Evolutionary conservation across 2,888 invertebrate species (phyloP).

Genomic region (Podotricha telesiphe): DNA sequence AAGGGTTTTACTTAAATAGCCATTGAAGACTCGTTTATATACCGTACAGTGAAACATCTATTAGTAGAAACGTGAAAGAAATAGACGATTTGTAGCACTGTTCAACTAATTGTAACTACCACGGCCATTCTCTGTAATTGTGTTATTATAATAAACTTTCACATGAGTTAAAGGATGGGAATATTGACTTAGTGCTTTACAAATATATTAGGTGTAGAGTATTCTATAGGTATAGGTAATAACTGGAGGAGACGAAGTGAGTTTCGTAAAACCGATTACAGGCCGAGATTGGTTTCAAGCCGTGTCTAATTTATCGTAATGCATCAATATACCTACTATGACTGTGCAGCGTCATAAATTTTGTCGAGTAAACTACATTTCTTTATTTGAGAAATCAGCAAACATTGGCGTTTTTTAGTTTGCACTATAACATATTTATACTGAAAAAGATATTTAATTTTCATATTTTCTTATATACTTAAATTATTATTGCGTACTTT

Average conservation of each 20-base stretch:
- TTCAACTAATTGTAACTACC: slow-evolving; percentile 37
- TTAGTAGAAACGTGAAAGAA: slow-evolving; percentile 15
- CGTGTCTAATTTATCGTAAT: slow-evolving; percentile 76
- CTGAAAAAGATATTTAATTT: not conserved
- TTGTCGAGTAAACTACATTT: slow-evolving; percentile 22
- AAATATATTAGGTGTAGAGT: slow-evolving; percentile 49
- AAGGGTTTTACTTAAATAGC: slow-evolving; percentile 5
- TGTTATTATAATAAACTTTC: slow-evolving; percentile 52
- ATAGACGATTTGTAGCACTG: slow-evolving; percentile 25
- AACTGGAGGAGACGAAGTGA: slow-evolving; percentile 64
- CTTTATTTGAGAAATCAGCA: slow-evolving; percentile 8
- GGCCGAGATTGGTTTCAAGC: slow-evolving; percentile 67
- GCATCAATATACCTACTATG: slow-evolving; percentile 52
- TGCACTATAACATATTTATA: too few relatives aligned
- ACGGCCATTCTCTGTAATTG: slow-evolving; percentile 43
- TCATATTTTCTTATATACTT: not conserved
- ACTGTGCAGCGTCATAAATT: slow-evolving; percentile 26
- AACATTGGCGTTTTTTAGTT: not conserved
- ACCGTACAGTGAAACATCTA: not conserved
- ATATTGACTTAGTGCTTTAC: slow-evolving; percentile 44
- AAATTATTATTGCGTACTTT: not conserved
- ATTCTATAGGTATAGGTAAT: slow-evolving; percentile 56
- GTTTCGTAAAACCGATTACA: slow-evolving; percentile 77
- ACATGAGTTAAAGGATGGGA: slow-evolving; percentile 48
- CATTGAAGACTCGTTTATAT: not conserved